Base-by-base conservation (phyloP, 53 echinoderm and acorn worm genomes). In the Apostichopus leukothele region DNA sequence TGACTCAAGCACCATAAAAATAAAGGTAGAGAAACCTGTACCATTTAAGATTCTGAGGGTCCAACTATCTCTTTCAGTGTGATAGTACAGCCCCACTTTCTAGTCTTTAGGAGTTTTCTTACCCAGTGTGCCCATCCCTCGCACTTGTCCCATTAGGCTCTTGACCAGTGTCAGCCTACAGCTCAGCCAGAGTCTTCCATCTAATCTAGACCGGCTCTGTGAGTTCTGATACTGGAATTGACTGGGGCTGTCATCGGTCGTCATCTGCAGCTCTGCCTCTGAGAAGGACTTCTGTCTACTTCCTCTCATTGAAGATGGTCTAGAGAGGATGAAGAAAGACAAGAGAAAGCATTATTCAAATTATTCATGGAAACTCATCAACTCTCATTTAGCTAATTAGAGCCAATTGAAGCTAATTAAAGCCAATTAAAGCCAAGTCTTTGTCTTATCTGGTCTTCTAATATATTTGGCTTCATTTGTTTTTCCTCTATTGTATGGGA, bases 141-240 rank as follows among this genome's bases (percentile, higher is more conserved):
- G 67, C 68, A 97, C 92, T 75, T 91, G 93, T 19, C 90, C 94
- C 91, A 97, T 94, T 61, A 97, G 89, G 66, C 94, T 90, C 67
- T 97, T 95, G 67, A 97, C 97, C 84, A 97, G 79, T 12, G 91
- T 90, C 52, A 97, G 94, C 9, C 97, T 89, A 86, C 97, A 95
- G 76, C 92, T 93, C 50, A 97, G 86, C 97, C 97, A 97, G 12
- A 97, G 95, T 19, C 97, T 86, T 76, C 92, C 95, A 75, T 97
- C 97, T 53, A 97, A 91, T 10, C 97, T 86, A 21, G 97, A 95
- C 4, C 97, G 89, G 74, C 97, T 97, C 92, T 97, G 97, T 52
- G 93, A 95, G 90, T 97, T 97, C 89, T 97, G 97, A 78, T 95
- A 95, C 88, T 97, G 97, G 80, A 91, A 97, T 67, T 92, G 92